Conservation (phyloP, 2,797 vertebrate genomes). For the Anomalospiza imberbis region DNA sequence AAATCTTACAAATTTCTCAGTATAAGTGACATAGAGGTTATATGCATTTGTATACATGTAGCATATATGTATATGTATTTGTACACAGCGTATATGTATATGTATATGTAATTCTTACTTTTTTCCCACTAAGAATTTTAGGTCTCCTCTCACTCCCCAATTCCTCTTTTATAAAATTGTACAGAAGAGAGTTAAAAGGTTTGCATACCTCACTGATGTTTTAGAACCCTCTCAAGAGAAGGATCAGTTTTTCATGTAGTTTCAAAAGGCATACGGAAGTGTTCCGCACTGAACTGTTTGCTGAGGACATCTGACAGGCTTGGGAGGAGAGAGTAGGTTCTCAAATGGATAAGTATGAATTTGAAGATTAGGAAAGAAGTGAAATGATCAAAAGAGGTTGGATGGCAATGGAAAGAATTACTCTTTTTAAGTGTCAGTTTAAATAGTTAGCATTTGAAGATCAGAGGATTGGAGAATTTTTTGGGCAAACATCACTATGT, state of each 20-base stretch:
- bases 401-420: background rate
- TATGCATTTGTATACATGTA: too few species aligned
- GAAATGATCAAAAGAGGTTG: background rate
- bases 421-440: background rate
- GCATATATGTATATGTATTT: too few species aligned
- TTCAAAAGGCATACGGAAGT: background rate
- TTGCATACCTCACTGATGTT: background rate
- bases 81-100: too few species aligned
- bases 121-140: background rate
- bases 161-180: background rate
- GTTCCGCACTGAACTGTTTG: background rate
- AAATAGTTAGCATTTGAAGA: background rate
- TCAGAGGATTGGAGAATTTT: background rate
- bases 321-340: background rate
- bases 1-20: background rate
- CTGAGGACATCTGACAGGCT: background rate
- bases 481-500: background rate
- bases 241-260: background rate
- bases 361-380: background rate
- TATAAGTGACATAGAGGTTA: background rate
- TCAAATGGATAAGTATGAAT: background rate
- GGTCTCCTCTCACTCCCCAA: accelerated
- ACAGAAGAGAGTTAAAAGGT: background rate
- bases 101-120: background rate
- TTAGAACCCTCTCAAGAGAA: background rate